Base-by-base conservation (phyloP, 1,140 invertebrate species). In the Zaprionus davidi region DNA sequence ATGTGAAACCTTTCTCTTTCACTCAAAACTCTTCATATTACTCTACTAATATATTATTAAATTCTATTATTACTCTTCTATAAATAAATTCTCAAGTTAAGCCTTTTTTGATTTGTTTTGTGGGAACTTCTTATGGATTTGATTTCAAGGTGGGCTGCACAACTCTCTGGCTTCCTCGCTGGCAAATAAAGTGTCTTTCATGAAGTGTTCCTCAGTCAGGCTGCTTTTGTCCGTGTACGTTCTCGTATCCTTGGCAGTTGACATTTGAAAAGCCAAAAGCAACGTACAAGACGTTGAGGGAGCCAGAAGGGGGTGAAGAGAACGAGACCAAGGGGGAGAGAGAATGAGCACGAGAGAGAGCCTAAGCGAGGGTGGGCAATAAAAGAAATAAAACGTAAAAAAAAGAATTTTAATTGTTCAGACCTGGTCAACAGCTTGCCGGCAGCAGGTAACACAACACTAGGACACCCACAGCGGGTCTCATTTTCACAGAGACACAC, bases 351-450 rank as follows among this genome's bases (percentile, higher is more conserved):
- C 0, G n/a, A 31, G 22, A 38, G 2, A 2, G 5, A 36, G 12
- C 28, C 28, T 44, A 55, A 41, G 65, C 62, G 13, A 66, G 67
- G n/a, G 6, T 17, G n/a, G 51, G 71, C 69, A 70, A 56, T 68
- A 74, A 65, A 34, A 11, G 31, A 69, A 68, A 46, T 46, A 49
- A 38, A 65, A 58, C 31, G 26, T 38, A 74, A 69, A 56, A 71
- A 71, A 76, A 76, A 76, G 70, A 71, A 78, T 80, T 88, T 83
- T 81, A 81, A 84, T 84, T 90, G 78, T 86, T 69, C 63, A 77
- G 58, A 62, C 49, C 63, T 79, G 69, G 62, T 66, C 81, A 83
- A 81, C 62, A 81, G 82, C 75, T 70, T 60, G 68, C 31, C 62
- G 68, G 26, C 62, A 73, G 36, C 28, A 77, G 70, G 69, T 74